Conservation (phyloP, 2,888 invertebrate species). For the Drosophila kuntzei region DNA sequence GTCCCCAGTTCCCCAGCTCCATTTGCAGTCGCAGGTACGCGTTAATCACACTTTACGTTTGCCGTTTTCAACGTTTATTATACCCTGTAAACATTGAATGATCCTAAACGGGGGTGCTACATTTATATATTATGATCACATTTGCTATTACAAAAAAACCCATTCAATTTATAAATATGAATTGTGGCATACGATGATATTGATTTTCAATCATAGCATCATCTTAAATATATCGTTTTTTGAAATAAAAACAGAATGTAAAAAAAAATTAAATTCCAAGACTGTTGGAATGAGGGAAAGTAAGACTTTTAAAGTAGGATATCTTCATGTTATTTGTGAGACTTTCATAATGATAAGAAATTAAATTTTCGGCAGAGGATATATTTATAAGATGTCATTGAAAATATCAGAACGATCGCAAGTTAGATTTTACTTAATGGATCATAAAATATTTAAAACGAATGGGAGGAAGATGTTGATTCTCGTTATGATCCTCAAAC, state of each 20-base stretch:
- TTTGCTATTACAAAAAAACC: not conserved
- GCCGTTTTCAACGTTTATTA: constrained; percentile 39
- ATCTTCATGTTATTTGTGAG: no score
- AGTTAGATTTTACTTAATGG: no score
- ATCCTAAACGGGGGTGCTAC: not conserved
- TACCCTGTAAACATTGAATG: constrained; percentile 19
- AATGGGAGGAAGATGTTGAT: not conserved
- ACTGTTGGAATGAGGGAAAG: no score
- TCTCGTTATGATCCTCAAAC: not conserved
- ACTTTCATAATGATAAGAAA: no score
- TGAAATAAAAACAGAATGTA: not conserved
- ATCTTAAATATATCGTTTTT: no score
- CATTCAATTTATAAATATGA: no score
- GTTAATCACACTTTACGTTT: constrained; percentile 73
- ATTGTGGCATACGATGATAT: no score
- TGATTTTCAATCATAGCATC: not conserved
- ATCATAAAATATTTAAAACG: not conserved
- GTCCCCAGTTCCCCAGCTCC: constrained; percentile 23
- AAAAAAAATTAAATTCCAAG: no score
- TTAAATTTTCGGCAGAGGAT: no score
- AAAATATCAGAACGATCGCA: no score
- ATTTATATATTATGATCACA: not conserved
- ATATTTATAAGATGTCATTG: no score
- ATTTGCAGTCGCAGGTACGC: constrained; percentile 66
- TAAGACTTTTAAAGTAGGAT: no score